Percentiles rank a stretch among this genome's conserved stretches.
phyloP scores from a whole-genome alignment of 1,140 invertebrate genomes.

The Andricus grossulariae region DNA sequence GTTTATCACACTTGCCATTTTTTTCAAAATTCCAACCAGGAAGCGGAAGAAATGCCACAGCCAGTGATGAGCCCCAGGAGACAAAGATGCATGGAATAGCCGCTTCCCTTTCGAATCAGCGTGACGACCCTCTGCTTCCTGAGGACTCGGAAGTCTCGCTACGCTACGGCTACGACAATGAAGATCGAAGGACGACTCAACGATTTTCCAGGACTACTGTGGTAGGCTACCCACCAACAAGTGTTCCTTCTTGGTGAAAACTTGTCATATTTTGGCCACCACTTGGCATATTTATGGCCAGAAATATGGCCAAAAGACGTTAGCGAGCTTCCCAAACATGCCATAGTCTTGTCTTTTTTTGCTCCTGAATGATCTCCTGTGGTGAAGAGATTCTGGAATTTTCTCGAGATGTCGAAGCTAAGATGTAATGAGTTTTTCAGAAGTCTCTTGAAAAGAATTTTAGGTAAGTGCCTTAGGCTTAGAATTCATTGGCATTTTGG shows the following conservation, averaged over 20 bases:
- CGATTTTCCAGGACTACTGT: conserved; percentile 55
- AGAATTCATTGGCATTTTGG: too few relatives aligned
- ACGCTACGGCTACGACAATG: conserved; percentile 38
- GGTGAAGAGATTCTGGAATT: conserved; percentile 21
- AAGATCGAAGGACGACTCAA: conserved; percentile 56
- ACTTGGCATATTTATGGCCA: conserved; percentile 69
- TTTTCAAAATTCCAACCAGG: conserved; percentile 13
- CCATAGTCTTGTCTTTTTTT: conserved; percentile 53
- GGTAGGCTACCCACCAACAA: conserved; percentile 33
- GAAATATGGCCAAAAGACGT: conserved; percentile 71
- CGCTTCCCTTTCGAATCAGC: conserved; percentile 44
- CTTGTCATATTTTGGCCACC: conserved; percentile 71
- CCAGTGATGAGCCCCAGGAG: conserved; percentile 13
- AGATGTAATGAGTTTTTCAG: too few relatives aligned
- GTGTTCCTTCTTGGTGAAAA: conserved; percentile 49
- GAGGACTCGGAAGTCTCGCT: conserved; percentile 15
- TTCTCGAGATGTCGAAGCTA: neutral
- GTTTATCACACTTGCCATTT: conserved; percentile 1
- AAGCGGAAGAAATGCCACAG: conserved; percentile 21
- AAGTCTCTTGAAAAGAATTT: too few relatives aligned
- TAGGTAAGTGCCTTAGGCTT: too few relatives aligned
- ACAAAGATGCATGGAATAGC: conserved; percentile 20
- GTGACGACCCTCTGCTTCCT: conserved; percentile 46
- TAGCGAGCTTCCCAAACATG: conserved; percentile 67
- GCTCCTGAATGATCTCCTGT: conserved; percentile 14